These are phyloP conservation scores for Octomys mimax DNA, from an alignment of 2,797 vertebrate genomes.

Conservation along the genomic window DNA sequence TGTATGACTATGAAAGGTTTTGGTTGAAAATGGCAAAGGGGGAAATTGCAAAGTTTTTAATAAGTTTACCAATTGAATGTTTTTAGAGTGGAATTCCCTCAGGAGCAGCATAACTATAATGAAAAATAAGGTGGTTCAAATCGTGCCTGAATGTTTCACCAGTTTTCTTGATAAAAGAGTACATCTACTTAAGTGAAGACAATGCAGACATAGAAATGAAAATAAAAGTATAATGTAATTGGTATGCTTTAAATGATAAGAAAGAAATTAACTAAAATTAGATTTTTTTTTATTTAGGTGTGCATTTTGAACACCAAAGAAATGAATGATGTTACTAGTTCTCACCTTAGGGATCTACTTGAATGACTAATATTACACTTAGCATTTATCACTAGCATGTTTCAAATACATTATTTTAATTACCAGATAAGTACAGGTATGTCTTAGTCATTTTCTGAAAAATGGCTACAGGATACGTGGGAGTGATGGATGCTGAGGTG, in stretches of 20 bases:
- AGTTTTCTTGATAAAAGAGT: slow-evolving; percentile 6
- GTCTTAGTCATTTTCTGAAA: not conserved
- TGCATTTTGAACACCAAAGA: slow-evolving; percentile 26
- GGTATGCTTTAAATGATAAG: slow-evolving; percentile 32
- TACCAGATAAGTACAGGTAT: not conserved
- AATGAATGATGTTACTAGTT: not conserved
- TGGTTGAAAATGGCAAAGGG: not conserved
- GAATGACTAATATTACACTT: not conserved
- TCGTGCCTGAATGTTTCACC: not conserved
- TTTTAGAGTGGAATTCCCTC: not conserved
- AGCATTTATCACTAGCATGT: not conserved
- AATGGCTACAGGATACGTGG: not conserved
- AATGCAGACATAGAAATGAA: slow-evolving; percentile 32
- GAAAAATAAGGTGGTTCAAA: not conserved
- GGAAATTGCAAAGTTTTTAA: not conserved
- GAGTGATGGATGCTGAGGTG: not conserved
- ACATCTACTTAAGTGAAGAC: not conserved
- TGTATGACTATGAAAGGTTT: not conserved
- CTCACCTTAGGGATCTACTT: not conserved
- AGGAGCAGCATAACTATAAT: not conserved
- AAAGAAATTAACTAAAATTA: not conserved
- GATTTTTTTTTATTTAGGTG: not conserved
- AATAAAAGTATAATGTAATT: not conserved
- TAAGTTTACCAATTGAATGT: not conserved
- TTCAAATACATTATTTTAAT: not conserved